Percentiles rank a stretch among this genome's conserved stretches.
Evolutionary conservation across 1,140 invertebrate species (phyloP).

Genomic region (Drosophila sturtevanti): DNA sequence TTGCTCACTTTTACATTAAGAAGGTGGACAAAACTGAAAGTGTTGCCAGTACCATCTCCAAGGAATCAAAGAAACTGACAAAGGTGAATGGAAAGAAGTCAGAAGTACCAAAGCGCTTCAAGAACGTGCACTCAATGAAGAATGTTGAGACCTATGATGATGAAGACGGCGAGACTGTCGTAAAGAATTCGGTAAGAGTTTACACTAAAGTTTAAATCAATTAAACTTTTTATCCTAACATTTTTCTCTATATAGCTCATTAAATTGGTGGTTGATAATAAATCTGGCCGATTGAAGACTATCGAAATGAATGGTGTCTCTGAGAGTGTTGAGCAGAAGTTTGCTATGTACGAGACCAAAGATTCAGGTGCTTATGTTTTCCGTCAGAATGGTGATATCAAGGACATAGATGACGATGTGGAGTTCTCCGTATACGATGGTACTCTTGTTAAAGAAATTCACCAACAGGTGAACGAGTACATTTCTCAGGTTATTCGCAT

Average conservation of each 20-base stretch:
- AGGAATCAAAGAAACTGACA: not conserved
- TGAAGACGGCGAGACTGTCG: slow-evolving; percentile 25
- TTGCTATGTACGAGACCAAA: slow-evolving; percentile 89
- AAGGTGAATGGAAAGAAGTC: not conserved
- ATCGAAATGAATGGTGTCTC: slow-evolving; percentile 84
- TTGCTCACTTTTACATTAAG: slow-evolving; percentile 47
- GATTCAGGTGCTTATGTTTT: slow-evolving; percentile 95
- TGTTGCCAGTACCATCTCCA: too few relatives aligned
- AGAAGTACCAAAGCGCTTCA: not conserved
- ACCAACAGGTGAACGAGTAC: slow-evolving; percentile 90
- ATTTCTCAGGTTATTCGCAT: slow-evolving; percentile 91
- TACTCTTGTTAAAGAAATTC: slow-evolving; percentile 91
- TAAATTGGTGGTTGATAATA: slow-evolving; percentile 46
- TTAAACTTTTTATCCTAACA: not conserved
- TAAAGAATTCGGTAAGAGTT: slow-evolving; percentile 55
- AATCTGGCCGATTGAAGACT: slow-evolving; percentile 83
- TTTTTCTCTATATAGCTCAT: slow-evolving; percentile 30
- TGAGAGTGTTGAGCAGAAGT: slow-evolving; percentile 85
- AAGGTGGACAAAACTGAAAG: slow-evolving; percentile 18
- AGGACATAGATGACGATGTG: slow-evolving; percentile 83
- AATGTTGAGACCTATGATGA: not conserved
- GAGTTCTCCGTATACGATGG: slow-evolving; percentile 85
- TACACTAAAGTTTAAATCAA: not conserved
- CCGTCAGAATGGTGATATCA: slow-evolving; percentile 85
- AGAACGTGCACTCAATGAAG: not conserved